Evolutionary conservation across 2,888 invertebrate genomes (phyloP).

Genomic region (Metellina segmentata): DNA sequence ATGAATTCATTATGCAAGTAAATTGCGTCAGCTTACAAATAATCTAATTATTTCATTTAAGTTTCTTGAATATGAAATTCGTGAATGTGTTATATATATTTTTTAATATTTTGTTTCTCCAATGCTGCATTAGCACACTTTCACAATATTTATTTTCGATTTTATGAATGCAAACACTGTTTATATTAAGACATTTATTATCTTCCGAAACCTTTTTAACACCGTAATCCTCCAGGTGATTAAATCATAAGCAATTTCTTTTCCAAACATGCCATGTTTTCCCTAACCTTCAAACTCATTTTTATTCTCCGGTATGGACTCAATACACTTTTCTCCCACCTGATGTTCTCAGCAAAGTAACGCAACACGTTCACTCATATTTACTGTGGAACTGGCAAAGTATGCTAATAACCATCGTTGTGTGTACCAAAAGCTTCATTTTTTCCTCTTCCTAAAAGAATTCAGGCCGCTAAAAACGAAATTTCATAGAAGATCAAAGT

Average conservation of each 20-base stretch:
- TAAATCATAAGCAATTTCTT: background rate
- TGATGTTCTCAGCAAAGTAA: background rate
- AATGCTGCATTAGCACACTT: background rate
- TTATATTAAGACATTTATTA: background rate
- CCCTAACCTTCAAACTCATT: background rate
- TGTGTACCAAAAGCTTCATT: slow-evolving; percentile 12
- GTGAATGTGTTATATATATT: too few relatives aligned
- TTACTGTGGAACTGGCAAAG: slow-evolving; percentile 14
- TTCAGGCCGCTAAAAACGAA: slow-evolving; percentile 31
- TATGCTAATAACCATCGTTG: slow-evolving; percentile 36
- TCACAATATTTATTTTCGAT: background rate
- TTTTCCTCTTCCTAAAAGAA: slow-evolving; percentile 15
- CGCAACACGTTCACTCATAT: background rate
- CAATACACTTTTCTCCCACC: background rate
- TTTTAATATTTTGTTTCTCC: too few relatives aligned
- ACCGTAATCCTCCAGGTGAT: background rate
- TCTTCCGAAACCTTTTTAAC: background rate
- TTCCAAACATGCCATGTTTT: background rate
- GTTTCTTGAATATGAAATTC: too few relatives aligned
- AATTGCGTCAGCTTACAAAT: too few relatives aligned
- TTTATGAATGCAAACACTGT: background rate
- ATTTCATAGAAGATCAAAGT: slow-evolving; percentile 67
- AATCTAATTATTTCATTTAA: too few relatives aligned
- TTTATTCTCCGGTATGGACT: background rate
- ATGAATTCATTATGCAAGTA: too few relatives aligned